Evolutionary conservation across 2,113 vertebrate species (phyloP).

Genomic region (Malurus alboscapulatus): DNA sequence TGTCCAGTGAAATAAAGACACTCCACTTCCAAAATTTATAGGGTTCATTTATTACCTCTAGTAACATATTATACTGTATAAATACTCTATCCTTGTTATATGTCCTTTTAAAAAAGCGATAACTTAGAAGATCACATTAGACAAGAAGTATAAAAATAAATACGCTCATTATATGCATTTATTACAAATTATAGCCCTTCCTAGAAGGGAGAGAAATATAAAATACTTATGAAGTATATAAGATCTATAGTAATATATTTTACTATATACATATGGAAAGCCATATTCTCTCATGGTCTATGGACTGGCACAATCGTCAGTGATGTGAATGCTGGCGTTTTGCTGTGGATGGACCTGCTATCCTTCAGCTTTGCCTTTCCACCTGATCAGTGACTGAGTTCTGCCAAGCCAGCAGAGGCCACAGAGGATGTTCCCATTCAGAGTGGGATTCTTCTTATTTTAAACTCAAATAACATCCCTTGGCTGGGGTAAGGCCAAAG

Average conservation of each 20-base stretch:
- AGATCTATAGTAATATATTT: constrained; percentile 76
- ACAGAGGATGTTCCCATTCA: background rate
- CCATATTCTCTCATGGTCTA: constrained; percentile 76
- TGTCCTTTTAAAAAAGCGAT: constrained; percentile 94
- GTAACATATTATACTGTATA: constrained; percentile 93
- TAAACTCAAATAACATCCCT: background rate
- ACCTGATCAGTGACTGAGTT: constrained; percentile 30
- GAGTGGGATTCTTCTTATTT: background rate
- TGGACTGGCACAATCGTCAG: constrained; percentile 76
- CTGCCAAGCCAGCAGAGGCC: constrained; percentile 34
- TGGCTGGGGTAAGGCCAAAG: background rate
- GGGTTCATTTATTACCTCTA: constrained; percentile 84
- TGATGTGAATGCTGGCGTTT: constrained; percentile 54
- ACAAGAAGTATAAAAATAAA: constrained; percentile 99
- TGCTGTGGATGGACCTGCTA: constrained; percentile 80
- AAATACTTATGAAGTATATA: constrained; percentile 97
- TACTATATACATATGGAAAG: constrained; percentile 79
- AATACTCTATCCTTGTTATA: constrained; percentile 98
- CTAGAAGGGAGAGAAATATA: constrained; percentile 86
- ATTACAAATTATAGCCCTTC: constrained; percentile 88
- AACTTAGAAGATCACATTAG: constrained; percentile 93
- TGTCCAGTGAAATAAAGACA: constrained; percentile 55
- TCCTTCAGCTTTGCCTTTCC: constrained; percentile 72
- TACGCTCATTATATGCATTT: constrained; percentile 84
- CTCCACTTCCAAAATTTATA: constrained; percentile 66